A percentile compares a stretch with the other conserved stretches of the same genome.
phyloP scores from a whole-genome alignment of 2,113 vertebrate species.

The Bettongia penicillata region DNA sequence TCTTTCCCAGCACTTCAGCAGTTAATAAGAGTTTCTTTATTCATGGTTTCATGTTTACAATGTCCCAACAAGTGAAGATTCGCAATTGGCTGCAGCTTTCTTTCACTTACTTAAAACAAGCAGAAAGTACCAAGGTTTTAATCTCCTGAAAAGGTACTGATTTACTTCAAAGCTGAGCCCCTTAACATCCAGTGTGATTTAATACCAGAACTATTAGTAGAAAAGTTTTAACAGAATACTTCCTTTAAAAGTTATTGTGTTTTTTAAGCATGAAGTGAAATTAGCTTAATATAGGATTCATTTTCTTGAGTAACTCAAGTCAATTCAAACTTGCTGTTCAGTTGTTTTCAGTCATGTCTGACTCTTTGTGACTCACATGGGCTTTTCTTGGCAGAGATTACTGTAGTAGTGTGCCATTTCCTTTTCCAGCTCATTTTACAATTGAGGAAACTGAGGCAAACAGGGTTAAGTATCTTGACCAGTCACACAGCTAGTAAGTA shows the following conservation, averaged over 20 bases:
- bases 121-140: background rate
- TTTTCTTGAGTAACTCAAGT: background rate
- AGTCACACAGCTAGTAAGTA: background rate
- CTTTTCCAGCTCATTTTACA: background rate
- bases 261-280: background rate
- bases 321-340: background rate
- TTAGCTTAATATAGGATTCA: background rate
- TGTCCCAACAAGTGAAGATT: background rate
- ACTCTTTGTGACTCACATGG: too few species aligned
- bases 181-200: background rate
- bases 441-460: background rate
- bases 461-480: background rate
- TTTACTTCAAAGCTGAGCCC: background rate
- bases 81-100: background rate
- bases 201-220: background rate
- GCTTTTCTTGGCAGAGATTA: background rate
- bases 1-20: background rate
- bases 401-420: background rate
- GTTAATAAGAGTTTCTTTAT: background rate
- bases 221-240: background rate
- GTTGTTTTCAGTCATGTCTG: background rate
- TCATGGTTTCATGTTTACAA: background rate
- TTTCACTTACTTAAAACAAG: background rate
- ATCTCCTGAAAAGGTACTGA: background rate
- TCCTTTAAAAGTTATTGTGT: background rate